Evolutionary conservation across 2,113 vertebrate genomes (phyloP), one percentile per base, ranked within the genome.

Genomic region (Oreotrochilus melanogaster): DNA sequence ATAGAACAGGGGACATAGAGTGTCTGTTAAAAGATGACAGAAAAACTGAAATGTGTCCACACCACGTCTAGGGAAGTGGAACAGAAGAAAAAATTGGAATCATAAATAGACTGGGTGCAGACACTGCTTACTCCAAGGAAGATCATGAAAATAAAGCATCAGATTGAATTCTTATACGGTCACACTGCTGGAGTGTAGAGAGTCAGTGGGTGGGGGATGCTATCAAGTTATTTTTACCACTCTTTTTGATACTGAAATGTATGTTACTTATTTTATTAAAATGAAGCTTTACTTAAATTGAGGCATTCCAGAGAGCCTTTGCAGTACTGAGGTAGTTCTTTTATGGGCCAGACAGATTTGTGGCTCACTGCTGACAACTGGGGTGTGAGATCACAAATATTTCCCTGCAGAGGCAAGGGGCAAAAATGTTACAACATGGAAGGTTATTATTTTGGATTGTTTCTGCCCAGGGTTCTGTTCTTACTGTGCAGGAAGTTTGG

Each of bases 11-110:
- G 47, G 47, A 83, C 45, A 70, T 30, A 64, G 54, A 58, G 23
- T 80, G 80, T 69, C 47, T 84, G 58, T 80, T 86, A 88, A 88
- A 96, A 93, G 28, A 86, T 88, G 60, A 71, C 53, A 84, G 80
- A 93, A 75, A 84, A 92, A 92, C 76, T 67, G 53, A 95, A 87
- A 72, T 60, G 28, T 81, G 31, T 72, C 80, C 1, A 0, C 43
- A 89, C 30, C 27, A 43, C 0, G 0, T 75, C 65, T 74, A 72
- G 80, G n/a, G 45, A 92, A 78, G 79, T 57, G 37, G 35, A 92
- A 89, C 24, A 80, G 39, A 60, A 11, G 18, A 19, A 76, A 84
- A 95, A 78, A 89, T 39, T 86, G 53, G 57, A 92, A 91, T 81
- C 51, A 53, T 81, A 88, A 81, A 84, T 81, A 81, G 15, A 48